phyloP scores from a whole-genome alignment of 1,140 invertebrate species.

The Philotrypesis tridentata region DNA sequence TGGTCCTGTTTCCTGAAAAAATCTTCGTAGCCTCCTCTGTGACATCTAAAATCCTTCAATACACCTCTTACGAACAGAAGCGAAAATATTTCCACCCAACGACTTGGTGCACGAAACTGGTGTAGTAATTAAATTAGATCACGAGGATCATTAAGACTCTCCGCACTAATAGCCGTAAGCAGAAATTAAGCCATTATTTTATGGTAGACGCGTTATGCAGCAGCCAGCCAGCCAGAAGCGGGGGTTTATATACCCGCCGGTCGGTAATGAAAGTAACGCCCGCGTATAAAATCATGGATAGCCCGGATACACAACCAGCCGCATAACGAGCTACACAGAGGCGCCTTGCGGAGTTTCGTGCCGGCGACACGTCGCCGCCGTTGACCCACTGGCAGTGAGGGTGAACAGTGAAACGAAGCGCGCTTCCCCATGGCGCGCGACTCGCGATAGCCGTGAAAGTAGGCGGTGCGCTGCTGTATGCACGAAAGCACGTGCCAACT shows the following conservation, averaged over 20 bases:
- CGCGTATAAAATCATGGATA: background rate
- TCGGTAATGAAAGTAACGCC: conserved; percentile 13
- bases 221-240: too few species aligned
- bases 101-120: background rate
- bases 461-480: background rate
- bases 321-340: background rate
- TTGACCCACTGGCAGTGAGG: conserved; percentile 11
- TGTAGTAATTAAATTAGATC: background rate
- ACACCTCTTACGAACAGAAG: background rate
- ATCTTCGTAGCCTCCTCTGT: too few species aligned
- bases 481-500: background rate
- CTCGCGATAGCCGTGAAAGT: background rate
- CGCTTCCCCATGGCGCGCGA: background rate
- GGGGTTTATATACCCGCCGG: too few species aligned
- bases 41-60: background rate
- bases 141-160: background rate
- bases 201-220: background rate
- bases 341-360: background rate
- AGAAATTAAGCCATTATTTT: background rate
- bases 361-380: background rate
- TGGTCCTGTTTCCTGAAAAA: too few species aligned
- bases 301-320: background rate
- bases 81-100: background rate
- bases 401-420: background rate
- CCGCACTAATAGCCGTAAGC: background rate